Conservation (phyloP, 2,888 invertebrate species). For the Sthenelais limicola region DNA sequence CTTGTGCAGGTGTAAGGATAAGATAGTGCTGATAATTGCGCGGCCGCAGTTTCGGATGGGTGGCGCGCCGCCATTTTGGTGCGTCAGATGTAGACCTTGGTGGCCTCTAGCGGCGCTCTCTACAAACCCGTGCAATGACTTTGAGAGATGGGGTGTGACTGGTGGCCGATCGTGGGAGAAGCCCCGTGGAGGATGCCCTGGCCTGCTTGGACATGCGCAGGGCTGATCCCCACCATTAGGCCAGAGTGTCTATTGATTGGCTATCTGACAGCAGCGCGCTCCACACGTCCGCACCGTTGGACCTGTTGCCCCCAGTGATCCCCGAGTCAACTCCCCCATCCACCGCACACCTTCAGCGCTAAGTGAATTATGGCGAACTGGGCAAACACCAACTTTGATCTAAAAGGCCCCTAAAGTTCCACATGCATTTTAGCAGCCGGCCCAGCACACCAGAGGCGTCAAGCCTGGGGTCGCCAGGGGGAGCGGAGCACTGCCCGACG, state of each 20-base stretch:
- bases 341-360: slow-evolving; percentile 27
- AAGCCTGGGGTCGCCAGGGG: background rate
- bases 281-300: slow-evolving; percentile 22
- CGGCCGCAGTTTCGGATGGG: slow-evolving; percentile 24
- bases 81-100: slow-evolving; percentile 30
- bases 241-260: slow-evolving; percentile 35
- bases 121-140: slow-evolving; percentile 11
- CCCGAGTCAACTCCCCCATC: slow-evolving; percentile 8
- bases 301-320: slow-evolving; percentile 38
- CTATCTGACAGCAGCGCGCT: slow-evolving; percentile 21
- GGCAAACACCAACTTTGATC: slow-evolving; percentile 43
- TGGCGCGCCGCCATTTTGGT: slow-evolving; percentile 34
- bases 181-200: background rate
- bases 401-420: slow-evolving; percentile 38
- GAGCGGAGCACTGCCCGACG: background rate
- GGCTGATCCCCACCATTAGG: slow-evolving; percentile 20
- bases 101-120: slow-evolving; percentile 2
- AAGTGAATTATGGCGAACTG: slow-evolving; percentile 40
- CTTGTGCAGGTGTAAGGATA: slow-evolving; percentile 46
- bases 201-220: slow-evolving; percentile 37
- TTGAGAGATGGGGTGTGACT: slow-evolving; percentile 42
- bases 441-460: slow-evolving; percentile 17
- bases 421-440: slow-evolving; percentile 26
- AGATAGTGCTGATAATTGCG: slow-evolving; percentile 45
- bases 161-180: background rate